A percentile compares a stretch with the other conserved stretches of the same genome.
Evolutionary conservation across 2,888 invertebrate genomes (phyloP).

Genomic region (Melieria omissa): DNA sequence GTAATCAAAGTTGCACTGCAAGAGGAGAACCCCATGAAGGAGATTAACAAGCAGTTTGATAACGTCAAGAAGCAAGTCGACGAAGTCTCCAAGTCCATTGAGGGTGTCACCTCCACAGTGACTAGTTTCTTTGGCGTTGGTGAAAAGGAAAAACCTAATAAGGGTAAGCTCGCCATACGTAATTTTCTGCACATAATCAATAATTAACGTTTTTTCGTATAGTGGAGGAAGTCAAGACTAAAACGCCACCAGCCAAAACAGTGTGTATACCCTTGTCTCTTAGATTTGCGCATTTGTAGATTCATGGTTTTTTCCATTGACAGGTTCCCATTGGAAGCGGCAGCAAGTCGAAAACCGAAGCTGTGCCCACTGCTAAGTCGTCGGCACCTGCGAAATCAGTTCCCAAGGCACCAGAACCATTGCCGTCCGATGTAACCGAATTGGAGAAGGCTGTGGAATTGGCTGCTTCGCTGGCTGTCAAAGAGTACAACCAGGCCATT

Average conservation of each 20-base stretch:
- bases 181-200: neutral
- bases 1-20: constrained; percentile 61
- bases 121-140: constrained; percentile 58
- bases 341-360: constrained; percentile 2
- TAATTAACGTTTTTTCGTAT: constrained; percentile 40
- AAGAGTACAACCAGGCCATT: constrained; percentile 75
- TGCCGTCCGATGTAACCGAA: constrained; percentile 68
- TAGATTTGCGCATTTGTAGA: neutral
- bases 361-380: constrained; percentile 31
- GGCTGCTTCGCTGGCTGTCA: constrained; percentile 73
- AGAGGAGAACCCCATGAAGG: constrained; percentile 62
- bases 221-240: constrained; percentile 45
- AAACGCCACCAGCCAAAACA: constrained; percentile 44
- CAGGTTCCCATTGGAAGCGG: constrained; percentile 24
- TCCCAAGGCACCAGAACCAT: constrained; percentile 56
- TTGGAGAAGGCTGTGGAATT: constrained; percentile 71
- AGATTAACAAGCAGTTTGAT: constrained; percentile 55
- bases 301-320: neutral
- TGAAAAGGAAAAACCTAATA: constrained; percentile 36
- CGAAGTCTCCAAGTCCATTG: constrained; percentile 52
- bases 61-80: constrained; percentile 50
- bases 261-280: constrained; percentile 32
- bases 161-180: constrained; percentile 27
- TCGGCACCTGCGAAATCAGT: constrained; percentile 35
- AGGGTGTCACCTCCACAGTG: constrained; percentile 55